Conservation (phyloP, 2,113 vertebrate species). For the Neolamprologus caudopunctatus region DNA sequence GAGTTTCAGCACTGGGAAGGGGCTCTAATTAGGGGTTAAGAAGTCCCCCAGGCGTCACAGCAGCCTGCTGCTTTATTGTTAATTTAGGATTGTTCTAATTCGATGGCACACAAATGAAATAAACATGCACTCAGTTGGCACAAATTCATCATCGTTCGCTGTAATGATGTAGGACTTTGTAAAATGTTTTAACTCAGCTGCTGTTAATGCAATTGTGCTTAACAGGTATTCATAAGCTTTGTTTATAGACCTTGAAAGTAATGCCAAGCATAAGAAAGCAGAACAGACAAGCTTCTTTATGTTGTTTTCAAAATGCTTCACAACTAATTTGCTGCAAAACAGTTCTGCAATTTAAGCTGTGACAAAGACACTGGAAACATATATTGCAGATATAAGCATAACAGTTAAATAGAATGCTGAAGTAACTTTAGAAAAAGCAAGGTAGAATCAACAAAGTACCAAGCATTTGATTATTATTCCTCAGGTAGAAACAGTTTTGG, state of each 20-base stretch:
- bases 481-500: neutral
- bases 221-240: neutral
- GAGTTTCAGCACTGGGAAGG: conserved; percentile 85
- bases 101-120: conserved; percentile 62
- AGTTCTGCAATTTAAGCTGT: neutral
- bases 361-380: neutral
- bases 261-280: neutral
- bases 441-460: neutral
- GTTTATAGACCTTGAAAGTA: neutral
- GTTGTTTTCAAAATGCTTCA: neutral
- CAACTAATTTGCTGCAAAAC: neutral
- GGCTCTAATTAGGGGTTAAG: conserved; percentile 93
- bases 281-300: neutral
- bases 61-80: conserved; percentile 77
- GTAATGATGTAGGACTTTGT: neutral
- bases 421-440: neutral
- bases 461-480: neutral
- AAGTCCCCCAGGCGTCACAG: conserved; percentile 83
- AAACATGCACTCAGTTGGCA: conserved; percentile 52
- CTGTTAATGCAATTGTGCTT: neutral
- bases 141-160: conserved; percentile 41
- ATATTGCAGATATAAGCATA: neutral
- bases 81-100: conserved; percentile 70
- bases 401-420: neutral
- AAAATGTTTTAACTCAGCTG: neutral